Conservation (phyloP, 2,797 vertebrate genomes). For the Micromesistius poutassou region DNA sequence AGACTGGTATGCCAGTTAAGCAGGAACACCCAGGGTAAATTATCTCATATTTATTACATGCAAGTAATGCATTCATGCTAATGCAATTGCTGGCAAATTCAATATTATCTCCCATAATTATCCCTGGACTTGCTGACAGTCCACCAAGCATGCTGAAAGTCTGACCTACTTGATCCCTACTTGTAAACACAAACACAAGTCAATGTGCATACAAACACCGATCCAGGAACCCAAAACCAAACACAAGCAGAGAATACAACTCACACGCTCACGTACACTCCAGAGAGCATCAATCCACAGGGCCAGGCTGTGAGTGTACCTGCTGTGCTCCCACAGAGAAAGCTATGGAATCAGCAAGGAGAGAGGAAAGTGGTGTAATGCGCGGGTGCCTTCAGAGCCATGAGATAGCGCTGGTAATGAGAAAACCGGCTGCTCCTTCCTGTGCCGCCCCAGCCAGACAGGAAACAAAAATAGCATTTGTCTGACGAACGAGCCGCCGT, state of each 20-base stretch:
- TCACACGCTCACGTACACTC: not conserved
- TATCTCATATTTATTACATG: too few relatives aligned
- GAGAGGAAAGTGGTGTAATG: conserved; percentile 56
- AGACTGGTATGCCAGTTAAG: too few relatives aligned
- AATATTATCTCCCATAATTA: not conserved
- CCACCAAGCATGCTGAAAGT: not conserved
- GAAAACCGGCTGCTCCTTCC: conserved; percentile 64
- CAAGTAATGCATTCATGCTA: too few relatives aligned
- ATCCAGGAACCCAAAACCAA: not conserved
- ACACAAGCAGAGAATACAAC: not conserved
- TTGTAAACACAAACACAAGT: not conserved
- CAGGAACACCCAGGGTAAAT: too few relatives aligned
- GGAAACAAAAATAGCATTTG: conserved; percentile 94
- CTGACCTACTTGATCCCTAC: not conserved
- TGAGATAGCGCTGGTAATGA: conserved; percentile 81
- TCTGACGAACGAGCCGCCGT: conserved; percentile 85
- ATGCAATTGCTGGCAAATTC: too few relatives aligned
- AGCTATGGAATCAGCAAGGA: conserved; percentile 29
- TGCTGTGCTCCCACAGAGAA: not conserved
- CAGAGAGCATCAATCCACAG: not conserved
- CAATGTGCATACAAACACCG: not conserved
- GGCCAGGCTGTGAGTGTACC: not conserved
- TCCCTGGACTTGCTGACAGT: not conserved
- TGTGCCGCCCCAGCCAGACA: conserved; percentile 73
- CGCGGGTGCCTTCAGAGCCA: conserved; percentile 54